Conservation (phyloP, 1,140 invertebrate species). For the Ostrea edulis region DNA sequence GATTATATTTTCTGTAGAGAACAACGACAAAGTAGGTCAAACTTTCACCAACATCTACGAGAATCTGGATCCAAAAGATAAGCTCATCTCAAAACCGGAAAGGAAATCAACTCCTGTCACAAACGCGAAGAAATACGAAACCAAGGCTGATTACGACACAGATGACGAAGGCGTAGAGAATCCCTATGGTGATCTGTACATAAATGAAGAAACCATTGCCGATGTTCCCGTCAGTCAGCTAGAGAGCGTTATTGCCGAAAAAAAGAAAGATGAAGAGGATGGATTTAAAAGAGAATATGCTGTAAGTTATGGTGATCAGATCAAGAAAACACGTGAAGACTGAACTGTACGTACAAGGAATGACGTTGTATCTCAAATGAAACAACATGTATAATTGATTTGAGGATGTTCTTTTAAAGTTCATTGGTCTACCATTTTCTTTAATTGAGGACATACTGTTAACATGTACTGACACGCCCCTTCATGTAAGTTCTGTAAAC, state of each 20-base stretch:
- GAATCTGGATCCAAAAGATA: not conserved
- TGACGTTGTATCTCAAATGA: not conserved
- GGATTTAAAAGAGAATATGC: constrained; percentile 30
- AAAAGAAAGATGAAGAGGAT: not conserved
- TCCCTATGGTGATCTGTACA: constrained; percentile 19
- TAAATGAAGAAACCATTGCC: not conserved
- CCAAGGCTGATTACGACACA: not conserved
- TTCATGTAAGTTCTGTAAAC: not conserved
- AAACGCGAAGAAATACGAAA: not conserved
- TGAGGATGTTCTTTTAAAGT: no score
- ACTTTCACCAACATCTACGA: not conserved
- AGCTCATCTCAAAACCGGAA: not conserved
- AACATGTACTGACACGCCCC: not conserved
- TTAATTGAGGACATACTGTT: not conserved
- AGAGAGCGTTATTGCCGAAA: not conserved
- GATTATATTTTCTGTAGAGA: not conserved
- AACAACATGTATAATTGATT: not conserved
- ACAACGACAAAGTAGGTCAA: not conserved
- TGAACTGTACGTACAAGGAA: not conserved
- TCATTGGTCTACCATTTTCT: no score
- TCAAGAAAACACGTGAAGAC: not conserved
- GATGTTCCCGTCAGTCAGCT: not conserved
- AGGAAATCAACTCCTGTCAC: not conserved
- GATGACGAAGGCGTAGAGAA: constrained; percentile 15
- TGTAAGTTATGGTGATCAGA: not conserved